Percentiles rank a stretch among this genome's conserved stretches.
phyloP scores from a whole-genome alignment of 2,888 invertebrate genomes.

The Drosophila formosana region DNA sequence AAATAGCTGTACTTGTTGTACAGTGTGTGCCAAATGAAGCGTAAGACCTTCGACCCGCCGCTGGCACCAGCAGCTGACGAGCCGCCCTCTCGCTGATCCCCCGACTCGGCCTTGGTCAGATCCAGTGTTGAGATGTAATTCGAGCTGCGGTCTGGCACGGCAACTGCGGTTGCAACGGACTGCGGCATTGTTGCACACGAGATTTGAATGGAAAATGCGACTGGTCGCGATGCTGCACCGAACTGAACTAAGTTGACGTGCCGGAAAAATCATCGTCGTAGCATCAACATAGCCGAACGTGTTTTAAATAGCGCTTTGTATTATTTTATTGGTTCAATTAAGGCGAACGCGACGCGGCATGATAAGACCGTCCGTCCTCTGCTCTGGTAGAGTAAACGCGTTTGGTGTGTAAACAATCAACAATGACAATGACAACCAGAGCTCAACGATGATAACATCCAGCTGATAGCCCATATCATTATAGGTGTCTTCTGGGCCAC shows the following conservation, averaged over 20 bases:
- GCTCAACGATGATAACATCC: constrained; percentile 2
- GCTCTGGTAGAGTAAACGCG: constrained; percentile 21
- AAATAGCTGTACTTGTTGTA: constrained; percentile 76
- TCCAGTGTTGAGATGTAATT: constrained; percentile 68
- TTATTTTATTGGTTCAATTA: constrained; percentile 82
- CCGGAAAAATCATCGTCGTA: constrained; percentile 56
- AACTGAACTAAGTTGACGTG: constrained; percentile 64
- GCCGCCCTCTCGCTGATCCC: constrained; percentile 33
- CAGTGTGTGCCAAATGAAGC: constrained; percentile 78
- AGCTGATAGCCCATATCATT: constrained; percentile 14
- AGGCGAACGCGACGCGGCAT: constrained; percentile 56
- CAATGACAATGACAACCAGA: background rate
- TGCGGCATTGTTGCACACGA: constrained; percentile 42
- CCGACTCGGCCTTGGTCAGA: constrained; percentile 51
- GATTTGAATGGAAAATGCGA: constrained; percentile 41
- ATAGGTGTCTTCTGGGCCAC: constrained; percentile 4
- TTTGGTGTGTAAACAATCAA: constrained; percentile 59
- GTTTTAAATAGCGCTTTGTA: constrained; percentile 73
- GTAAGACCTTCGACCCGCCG: constrained; percentile 71
- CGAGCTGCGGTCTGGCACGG: constrained; percentile 37
- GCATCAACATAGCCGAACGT: constrained; percentile 50
- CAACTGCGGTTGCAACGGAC: constrained; percentile 24
- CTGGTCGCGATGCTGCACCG: constrained; percentile 64
- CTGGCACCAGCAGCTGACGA: constrained; percentile 34
- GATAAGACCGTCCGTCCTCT: constrained; percentile 48